Evolutionary conservation across 2,888 invertebrate genomes (phyloP).

Genomic region (Callosobruchus maculatus): DNA sequence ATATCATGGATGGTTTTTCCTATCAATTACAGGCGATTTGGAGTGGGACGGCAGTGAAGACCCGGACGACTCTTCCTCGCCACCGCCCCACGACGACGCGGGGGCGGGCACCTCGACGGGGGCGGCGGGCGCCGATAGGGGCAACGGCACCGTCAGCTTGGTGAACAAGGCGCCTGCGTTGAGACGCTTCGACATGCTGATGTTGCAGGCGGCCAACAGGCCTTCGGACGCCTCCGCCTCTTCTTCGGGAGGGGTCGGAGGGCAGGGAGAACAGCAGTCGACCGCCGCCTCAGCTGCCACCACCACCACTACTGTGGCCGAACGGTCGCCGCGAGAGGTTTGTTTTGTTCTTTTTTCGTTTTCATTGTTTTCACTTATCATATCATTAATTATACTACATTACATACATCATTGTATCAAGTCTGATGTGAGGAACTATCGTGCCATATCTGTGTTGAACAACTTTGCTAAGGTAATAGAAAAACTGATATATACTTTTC

Average conservation of each 20-base stretch:
- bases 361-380: no score
- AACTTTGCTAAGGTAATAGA: no score
- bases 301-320: neutral
- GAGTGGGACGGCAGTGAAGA: conserved; percentile 73
- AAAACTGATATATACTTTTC: no score
- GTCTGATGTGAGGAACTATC: no score
- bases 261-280: neutral
- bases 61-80: neutral
- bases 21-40: conserved; percentile 55
- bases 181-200: neutral
- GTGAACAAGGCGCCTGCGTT: neutral
- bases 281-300: neutral
- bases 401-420: no score
- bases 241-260: neutral
- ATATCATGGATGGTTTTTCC: no score
- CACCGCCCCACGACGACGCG: neutral
- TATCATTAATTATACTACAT: no score
- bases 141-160: neutral
- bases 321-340: neutral
- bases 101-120: neutral
- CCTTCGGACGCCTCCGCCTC: neutral
- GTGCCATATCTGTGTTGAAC: no score
- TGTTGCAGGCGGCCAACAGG: neutral
- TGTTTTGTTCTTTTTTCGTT: neutral
- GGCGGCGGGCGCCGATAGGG: neutral